Base-by-base conservation (phyloP, 2,888 invertebrate genomes). In the Orchesella flavescens region DNA sequence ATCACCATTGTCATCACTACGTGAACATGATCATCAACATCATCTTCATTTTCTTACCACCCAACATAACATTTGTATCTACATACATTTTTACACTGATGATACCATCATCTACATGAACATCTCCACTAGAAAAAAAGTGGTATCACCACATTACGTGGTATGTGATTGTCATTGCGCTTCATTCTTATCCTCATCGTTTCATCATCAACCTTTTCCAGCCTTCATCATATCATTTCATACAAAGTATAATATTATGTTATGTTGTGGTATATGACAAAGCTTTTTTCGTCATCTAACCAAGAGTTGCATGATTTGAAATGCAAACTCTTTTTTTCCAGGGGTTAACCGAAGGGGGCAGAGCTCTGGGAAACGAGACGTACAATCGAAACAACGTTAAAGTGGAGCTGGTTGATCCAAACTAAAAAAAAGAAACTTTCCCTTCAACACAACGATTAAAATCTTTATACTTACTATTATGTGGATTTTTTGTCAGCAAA, bases 171-270 rank as follows among this genome's bases (percentile, higher is more conserved):
- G 57, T 57, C 34, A 34, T 34, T 34, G 34, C 34, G 34, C 7
- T 34, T 34, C 57, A 57, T 57, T 57, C 17, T 57, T n/a, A 57
- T 57, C 57, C 57, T 57, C 57, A 57, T 57, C 57, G 17, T 57
- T 57, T 57, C 57, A 57, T 57, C 57, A 57, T 57, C 57, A 57
- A 57, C 57, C 57, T 57, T 17, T 57, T 57, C 57, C 34, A 53
- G 13, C n/a, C 53, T 3, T n/a, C 53, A 53, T 53, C 53, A 7
- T 34, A 53, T 53, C 53, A 7, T 34, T 34, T 7, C 34, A 34
- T 34, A 2, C 7, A 34, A 34, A 53, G 53, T n/a, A 53, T 53
- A 53, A 53, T 34, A 7, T 34, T 34, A 53, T 34, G 34, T 34
- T 34, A 53, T n/a, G 53, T 53, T n/a, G 4, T n/a, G 3, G 15